Base-by-base conservation (phyloP, 92 coral and sea anemone genomes). In the Epizoanthus illoricatus region DNA sequence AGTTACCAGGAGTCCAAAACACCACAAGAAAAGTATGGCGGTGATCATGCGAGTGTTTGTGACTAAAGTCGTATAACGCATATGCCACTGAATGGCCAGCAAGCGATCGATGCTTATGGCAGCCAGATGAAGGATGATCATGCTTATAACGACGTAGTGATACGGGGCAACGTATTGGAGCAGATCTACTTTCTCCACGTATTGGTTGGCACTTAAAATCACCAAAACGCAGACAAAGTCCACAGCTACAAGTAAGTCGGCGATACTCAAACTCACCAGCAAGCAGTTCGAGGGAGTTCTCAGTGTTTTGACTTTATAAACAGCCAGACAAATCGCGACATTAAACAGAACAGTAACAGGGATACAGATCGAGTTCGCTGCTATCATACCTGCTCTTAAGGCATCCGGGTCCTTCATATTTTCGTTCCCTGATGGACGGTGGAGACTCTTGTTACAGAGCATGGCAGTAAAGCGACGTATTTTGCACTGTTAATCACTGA, bases 31-130 rank as follows among this genome's bases (percentile, higher is more conserved):
- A 15, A 78, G 49, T 19, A 78, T 78, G 52, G 43, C 82, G 23
- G 41, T 59, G n/a, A 61, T 58, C 82, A 78, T 78, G 66, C 82
- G 82, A 41, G 5, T 7, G 66, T 19, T 78, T 0, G 82, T 78
- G 9, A 78, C 82, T 21, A 78, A 21, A 78, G 41, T 61, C 24
- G 45, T 39, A 17, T 78, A 78, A 9, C 71, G 59, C 82, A 63
- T 19, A 52, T 78, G 82, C 42, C 82, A 78, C 82, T 63, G 28
- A 28, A 78, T 20, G 58, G 82, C 59, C 28, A 78, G 82, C 61
- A 78, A 45, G 59, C 82, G 82, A 63, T 78, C 82, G 21, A 78
- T 63, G 71, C 82, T 78, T 13, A 78, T 41, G 12, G 82, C 82
- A 19, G 82, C 82, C 59, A 78, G 42, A 23, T 78, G 82, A 15